Conservation (phyloP, 2,113 vertebrate genomes). For the Pterocles burchelli region DNA sequence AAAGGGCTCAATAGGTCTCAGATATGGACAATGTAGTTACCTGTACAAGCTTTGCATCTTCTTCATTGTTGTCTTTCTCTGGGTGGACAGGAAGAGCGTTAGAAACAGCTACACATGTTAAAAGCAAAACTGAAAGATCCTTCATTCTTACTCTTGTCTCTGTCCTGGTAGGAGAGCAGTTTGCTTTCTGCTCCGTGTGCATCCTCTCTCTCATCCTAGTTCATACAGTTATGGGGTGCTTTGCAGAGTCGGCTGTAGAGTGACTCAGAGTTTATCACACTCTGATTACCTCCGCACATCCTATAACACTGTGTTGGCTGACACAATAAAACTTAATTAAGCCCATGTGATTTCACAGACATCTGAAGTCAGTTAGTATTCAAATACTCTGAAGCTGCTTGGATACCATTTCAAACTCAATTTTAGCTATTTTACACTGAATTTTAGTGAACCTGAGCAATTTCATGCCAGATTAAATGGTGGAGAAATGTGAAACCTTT, state of each 20-base stretch:
- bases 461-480: background rate
- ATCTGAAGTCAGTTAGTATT: background rate
- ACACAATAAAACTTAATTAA: constrained; percentile 31
- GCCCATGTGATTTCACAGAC: background rate
- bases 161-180: background rate
- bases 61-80: constrained; percentile 9
- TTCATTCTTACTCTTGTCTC: constrained; percentile 45
- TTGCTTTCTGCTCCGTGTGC: background rate
- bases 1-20: background rate
- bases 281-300: constrained; percentile 49
- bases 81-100: background rate
- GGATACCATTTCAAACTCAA: background rate
- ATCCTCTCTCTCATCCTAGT: background rate
- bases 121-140: constrained; percentile 7
- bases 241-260: constrained; percentile 39
- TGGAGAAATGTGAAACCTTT: background rate
- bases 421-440: background rate
- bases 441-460: background rate
- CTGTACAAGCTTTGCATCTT: constrained; percentile 56
- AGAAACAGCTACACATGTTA: constrained; percentile 13
- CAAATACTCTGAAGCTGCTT: background rate
- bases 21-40: constrained; percentile 25
- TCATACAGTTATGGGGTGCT: background rate
- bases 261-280: constrained; percentile 49
- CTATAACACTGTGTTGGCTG: background rate